A percentile compares a stretch with the other conserved stretches of the same genome.
Conservation (phyloP, 1,140 invertebrate genomes). For the Drosophila ogumai region DNA sequence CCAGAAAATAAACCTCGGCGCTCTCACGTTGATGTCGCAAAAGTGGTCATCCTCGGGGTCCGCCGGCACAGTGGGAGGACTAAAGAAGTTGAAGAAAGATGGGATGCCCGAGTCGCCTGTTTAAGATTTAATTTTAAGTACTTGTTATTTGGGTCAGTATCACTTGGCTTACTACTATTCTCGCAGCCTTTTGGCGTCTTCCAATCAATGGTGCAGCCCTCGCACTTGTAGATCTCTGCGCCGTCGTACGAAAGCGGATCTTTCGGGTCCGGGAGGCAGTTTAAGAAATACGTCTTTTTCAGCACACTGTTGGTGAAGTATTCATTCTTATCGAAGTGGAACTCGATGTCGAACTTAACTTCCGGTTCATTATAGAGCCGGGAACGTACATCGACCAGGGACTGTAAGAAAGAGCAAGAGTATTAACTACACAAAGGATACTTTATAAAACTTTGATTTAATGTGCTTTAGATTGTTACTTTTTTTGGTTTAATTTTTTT, state of each 20-base stretch:
- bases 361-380: conserved; percentile 55
- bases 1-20: background rate
- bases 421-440: background rate
- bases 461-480: background rate
- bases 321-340: conserved; percentile 95
- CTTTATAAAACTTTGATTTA: no score
- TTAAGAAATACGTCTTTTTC: conserved; percentile 95
- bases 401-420: background rate
- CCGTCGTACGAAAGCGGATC: conserved; percentile 97
- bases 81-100: conserved; percentile 97
- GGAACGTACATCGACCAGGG: conserved; percentile 61
- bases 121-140: background rate
- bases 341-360: conserved; percentile 92
- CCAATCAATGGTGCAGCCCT: conserved; percentile 86
- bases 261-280: conserved; percentile 91
- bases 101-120: background rate
- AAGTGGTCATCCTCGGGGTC: conserved; percentile 63
- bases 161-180: conserved; percentile 91
- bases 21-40: conserved; percentile 75
- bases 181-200: conserved; percentile 92
- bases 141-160: background rate
- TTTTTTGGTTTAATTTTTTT: background rate
- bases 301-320: conserved; percentile 94
- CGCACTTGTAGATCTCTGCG: conserved; percentile 94
- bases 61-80: conserved; percentile 87